A percentile compares a stretch with the other conserved stretches of the same genome.
Evolutionary conservation across 2,113 vertebrate species (phyloP).

Genomic region (Microcebus jonahi): DNA sequence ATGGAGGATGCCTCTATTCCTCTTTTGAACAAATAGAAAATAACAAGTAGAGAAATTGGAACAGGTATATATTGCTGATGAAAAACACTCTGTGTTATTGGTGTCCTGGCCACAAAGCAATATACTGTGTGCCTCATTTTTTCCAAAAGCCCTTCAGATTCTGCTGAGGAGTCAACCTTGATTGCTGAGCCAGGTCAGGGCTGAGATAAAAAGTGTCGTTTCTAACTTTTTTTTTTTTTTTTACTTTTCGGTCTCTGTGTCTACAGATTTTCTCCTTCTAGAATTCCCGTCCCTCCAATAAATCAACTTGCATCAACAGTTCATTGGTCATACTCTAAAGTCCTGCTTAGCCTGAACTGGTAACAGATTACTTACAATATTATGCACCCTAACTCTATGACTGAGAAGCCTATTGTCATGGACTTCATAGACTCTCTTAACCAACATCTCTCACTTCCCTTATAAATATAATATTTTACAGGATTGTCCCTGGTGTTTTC

Average conservation of each 20-base stretch:
- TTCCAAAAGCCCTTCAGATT: not conserved
- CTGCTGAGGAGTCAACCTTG: not conserved
- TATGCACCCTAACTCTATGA: not conserved
- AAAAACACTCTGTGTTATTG: not conserved
- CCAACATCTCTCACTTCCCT: not conserved
- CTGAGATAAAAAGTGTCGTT: not conserved
- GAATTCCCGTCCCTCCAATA: not conserved
- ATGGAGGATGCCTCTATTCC: not conserved
- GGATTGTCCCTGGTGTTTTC: not conserved
- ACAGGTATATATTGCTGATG: no score
- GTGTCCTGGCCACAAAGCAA: not conserved
- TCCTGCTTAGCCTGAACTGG: not conserved
- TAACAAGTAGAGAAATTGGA: no score
- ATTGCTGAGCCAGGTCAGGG: not conserved
- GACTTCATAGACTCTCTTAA: not conserved
- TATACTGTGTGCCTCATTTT: not conserved
- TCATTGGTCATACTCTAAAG: not conserved
- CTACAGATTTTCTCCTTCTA: not conserved
- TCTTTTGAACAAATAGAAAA: no score
- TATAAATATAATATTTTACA: not conserved
- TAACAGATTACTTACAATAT: not conserved
- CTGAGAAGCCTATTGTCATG: not conserved
- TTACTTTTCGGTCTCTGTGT: not conserved
- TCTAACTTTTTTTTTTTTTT: not conserved
- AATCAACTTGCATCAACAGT: not conserved